phyloP scores from a whole-genome alignment of 2,888 invertebrate species.

The Phyto melanocephala region DNA sequence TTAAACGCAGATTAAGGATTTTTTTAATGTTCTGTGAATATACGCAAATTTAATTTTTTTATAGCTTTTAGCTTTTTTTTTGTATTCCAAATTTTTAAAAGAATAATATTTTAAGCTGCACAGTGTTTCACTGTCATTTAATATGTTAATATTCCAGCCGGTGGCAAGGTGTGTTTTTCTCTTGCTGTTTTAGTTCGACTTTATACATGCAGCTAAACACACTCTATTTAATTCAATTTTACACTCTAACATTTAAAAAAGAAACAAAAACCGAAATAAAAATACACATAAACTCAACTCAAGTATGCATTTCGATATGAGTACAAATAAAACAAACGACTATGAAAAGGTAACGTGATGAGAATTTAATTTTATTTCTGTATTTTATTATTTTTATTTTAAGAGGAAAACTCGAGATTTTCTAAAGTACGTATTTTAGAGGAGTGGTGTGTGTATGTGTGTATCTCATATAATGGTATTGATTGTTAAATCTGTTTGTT shows the following conservation, averaged over 20 bases:
- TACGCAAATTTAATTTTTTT: too few relatives aligned
- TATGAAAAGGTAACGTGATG: conserved; percentile 57
- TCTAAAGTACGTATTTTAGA: not conserved
- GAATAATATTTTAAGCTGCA: too few relatives aligned
- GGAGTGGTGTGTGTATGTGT: not conserved
- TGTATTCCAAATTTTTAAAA: too few relatives aligned
- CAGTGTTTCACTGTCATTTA: not conserved
- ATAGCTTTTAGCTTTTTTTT: too few relatives aligned
- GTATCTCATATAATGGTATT: conserved; percentile 2
- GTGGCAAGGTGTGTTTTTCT: not conserved
- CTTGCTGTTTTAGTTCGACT: not conserved
- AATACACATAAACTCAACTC: not conserved
- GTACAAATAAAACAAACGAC: not conserved
- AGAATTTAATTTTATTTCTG: conserved; percentile 41
- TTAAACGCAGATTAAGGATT: too few relatives aligned
- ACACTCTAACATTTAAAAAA: not conserved
- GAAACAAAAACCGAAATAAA: not conserved
- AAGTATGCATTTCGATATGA: not conserved
- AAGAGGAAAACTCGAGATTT: conserved; percentile 11
- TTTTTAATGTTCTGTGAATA: too few relatives aligned
- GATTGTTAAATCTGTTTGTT: not conserved
- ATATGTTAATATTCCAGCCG: not conserved
- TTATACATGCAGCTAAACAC: not conserved
- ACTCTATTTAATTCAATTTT: not conserved
- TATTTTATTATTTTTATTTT: not conserved